These are phyloP conservation scores for Sweltsa coloradensis DNA, from an alignment of 1,140 invertebrate genomes.

Conservation along the genomic window DNA sequence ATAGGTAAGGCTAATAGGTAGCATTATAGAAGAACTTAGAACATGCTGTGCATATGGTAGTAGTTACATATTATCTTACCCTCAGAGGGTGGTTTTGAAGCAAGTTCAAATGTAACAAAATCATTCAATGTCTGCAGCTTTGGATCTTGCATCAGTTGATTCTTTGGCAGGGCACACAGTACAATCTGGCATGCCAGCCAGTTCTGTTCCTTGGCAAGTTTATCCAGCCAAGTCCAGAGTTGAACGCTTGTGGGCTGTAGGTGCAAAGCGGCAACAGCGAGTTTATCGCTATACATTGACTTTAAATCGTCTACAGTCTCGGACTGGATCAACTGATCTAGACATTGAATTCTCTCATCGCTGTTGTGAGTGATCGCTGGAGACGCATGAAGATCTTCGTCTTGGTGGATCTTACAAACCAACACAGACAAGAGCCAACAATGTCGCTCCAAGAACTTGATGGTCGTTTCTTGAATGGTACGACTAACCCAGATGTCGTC, in stretches of 20 bases:
- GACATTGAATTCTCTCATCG: slow-evolving; percentile 24
- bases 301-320: slow-evolving; percentile 29
- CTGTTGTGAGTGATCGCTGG: slow-evolving; percentile 23
- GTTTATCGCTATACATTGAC: slow-evolving; percentile 33
- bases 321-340: slow-evolving; percentile 33
- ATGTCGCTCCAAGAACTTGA: slow-evolving; percentile 39
- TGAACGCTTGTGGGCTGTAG: slow-evolving; percentile 24
- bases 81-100: slow-evolving; percentile 18
- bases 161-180: slow-evolving; percentile 23
- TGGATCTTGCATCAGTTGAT: slow-evolving; percentile 19
- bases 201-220: slow-evolving; percentile 17
- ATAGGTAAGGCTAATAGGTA: too few species aligned
- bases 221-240: slow-evolving; percentile 25
- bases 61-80: slow-evolving; percentile 22
- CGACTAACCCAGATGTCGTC: background rate
- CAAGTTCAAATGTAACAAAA: slow-evolving; percentile 20
- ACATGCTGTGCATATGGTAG: too few species aligned
- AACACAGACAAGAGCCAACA: slow-evolving; percentile 43
- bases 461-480: slow-evolving; percentile 22
- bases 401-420: slow-evolving; percentile 34
- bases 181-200: slow-evolving; percentile 22
- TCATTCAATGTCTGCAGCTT: slow-evolving; percentile 29
- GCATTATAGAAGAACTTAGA: too few species aligned
- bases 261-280: slow-evolving; percentile 33
- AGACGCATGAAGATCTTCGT: slow-evolving; percentile 24